A percentile compares a stretch with the other conserved stretches of the same genome.
Evolutionary conservation across 2,113 vertebrate genomes (phyloP).

Genomic region (Hylia prasina): DNA sequence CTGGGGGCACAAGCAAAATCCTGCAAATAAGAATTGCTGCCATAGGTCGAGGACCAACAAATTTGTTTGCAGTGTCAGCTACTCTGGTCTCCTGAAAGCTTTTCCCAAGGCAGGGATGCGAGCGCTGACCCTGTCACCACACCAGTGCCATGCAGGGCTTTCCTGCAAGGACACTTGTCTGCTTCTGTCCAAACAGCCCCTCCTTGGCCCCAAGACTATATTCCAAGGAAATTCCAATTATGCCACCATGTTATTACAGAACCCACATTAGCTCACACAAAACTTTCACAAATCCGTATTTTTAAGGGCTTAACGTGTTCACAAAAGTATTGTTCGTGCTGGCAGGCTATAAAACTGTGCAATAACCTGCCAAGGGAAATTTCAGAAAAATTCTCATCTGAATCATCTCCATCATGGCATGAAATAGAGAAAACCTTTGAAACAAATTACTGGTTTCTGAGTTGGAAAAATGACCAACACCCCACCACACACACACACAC

Average conservation of each 20-base stretch:
- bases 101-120: background rate
- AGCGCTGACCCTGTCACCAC: background rate
- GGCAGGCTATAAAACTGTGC: background rate
- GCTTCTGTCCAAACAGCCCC: background rate
- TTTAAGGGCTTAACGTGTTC: background rate
- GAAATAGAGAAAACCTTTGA: slow-evolving; percentile 42
- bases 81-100: background rate
- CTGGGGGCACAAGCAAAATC: background rate
- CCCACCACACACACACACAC: background rate
- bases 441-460: background rate
- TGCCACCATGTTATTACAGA: background rate
- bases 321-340: background rate
- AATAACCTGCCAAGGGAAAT: slow-evolving; percentile 20
- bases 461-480: background rate
- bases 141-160: background rate
- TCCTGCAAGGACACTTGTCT: background rate
- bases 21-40: background rate
- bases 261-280: background rate
- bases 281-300: background rate
- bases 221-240: background rate
- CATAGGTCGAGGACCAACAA: background rate
- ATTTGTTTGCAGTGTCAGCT: background rate
- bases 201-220: background rate
- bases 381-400: slow-evolving; percentile 19
- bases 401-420: background rate